A percentile compares a stretch with the other conserved stretches of the same genome.
phyloP scores from a whole-genome alignment of 64 coral and sea anemone species.

The Stichodactyla helianthus region DNA sequence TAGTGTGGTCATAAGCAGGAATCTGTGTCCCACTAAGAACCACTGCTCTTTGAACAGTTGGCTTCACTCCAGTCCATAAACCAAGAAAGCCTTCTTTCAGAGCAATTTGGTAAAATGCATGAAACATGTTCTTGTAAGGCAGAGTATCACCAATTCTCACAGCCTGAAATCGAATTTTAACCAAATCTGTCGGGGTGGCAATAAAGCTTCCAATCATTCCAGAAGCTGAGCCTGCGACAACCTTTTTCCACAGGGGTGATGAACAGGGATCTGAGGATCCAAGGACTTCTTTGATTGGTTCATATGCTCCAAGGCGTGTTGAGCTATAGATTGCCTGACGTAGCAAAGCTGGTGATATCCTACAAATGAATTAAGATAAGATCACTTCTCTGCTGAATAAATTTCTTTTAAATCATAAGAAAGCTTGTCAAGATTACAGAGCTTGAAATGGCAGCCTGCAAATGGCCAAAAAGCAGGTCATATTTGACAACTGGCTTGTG shows the following conservation, averaged over 20 bases:
- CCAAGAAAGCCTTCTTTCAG: constrained; percentile 69
- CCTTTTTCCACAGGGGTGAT: constrained; percentile 94
- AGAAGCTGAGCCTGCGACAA: constrained; percentile 69
- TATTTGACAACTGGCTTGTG: too few species aligned
- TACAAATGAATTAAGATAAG: constrained; percentile 8
- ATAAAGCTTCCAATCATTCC: constrained; percentile 88
- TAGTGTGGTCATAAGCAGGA: constrained; percentile 83
- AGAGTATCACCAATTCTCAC: constrained; percentile 37
- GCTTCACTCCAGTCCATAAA: constrained; percentile 77
- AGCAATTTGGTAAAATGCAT: constrained; percentile 75
- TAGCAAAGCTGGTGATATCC: constrained; percentile 76
- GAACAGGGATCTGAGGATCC: constrained; percentile 69
- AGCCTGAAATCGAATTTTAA: constrained; percentile 93
- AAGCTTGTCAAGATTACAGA: too few species aligned
- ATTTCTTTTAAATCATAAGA: too few species aligned
- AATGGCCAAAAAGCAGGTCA: too few species aligned
- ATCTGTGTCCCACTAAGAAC: constrained; percentile 80
- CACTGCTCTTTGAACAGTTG: constrained; percentile 81
- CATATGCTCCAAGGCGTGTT: constrained; percentile 94
- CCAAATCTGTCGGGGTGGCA: constrained; percentile 92
- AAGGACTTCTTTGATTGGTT: constrained; percentile 77
- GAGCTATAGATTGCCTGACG: constrained; percentile 90
- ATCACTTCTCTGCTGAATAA: too few species aligned
- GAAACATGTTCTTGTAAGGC: constrained; percentile 74
- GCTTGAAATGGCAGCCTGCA: too few species aligned